Percentiles rank a stretch among this genome's conserved stretches.
phyloP scores from a whole-genome alignment of 2,888 invertebrate genomes.

The Formica aserva region DNA sequence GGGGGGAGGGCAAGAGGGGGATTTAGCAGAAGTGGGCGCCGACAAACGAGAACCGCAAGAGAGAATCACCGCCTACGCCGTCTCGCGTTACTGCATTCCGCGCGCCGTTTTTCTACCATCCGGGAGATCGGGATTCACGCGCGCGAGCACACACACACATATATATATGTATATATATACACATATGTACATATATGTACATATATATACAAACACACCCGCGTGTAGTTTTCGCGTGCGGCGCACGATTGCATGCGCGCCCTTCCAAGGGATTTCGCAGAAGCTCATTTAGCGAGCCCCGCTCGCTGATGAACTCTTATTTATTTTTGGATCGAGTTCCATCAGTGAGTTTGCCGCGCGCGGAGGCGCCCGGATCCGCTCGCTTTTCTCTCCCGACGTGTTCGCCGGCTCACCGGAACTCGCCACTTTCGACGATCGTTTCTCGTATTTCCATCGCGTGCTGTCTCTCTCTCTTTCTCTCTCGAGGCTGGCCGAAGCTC shows the following conservation, averaged over 20 bases:
- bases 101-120: constrained; percentile 29
- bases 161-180: no score
- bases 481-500: not conserved
- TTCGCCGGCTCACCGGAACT: constrained; percentile 37
- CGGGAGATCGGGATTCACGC: not conserved
- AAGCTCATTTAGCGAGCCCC: constrained; percentile 64
- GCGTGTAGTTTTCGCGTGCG: constrained; percentile 41
- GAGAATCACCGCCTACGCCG: constrained; percentile 60
- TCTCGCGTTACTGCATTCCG: constrained; percentile 63
- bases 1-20: not conserved
- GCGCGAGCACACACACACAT: not conserved
- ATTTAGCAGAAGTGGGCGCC: constrained; percentile 59
- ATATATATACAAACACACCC: not conserved
- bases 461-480: constrained; percentile 5
- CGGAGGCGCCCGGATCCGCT: constrained; percentile 46
- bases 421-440: constrained; percentile 48
- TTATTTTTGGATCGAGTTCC: constrained; percentile 70
- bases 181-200: not conserved
- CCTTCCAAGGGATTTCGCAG: constrained; percentile 61
- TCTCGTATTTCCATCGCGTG: constrained; percentile 55
- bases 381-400: constrained; percentile 27
- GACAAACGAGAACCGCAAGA: constrained; percentile 55
- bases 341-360: constrained; percentile 25
- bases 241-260: constrained; percentile 39
- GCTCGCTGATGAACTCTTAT: constrained; percentile 71